A percentile compares a stretch with the other conserved stretches of the same genome.
These are phyloP conservation scores for Drosophila stalkeri DNA, from an alignment of 2,888 invertebrate genomes.

Conservation along the genomic window DNA sequence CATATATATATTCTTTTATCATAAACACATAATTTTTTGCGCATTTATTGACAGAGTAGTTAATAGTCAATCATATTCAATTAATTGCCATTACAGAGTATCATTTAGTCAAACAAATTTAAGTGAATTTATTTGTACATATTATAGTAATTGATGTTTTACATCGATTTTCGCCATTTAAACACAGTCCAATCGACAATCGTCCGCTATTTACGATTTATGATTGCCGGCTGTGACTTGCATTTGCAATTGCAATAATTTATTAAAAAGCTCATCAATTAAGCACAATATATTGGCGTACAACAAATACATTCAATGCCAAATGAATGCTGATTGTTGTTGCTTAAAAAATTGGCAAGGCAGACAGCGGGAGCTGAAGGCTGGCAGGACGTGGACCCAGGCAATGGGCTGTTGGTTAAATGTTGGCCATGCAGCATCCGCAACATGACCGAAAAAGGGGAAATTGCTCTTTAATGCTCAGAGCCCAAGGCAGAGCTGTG, in stretches of 20 bases:
- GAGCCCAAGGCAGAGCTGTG: constrained; percentile 13
- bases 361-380: not conserved
- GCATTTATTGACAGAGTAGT: no score
- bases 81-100: not conserved
- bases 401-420: constrained; percentile 8
- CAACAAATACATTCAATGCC: constrained; percentile 43
- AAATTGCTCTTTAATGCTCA: constrained; percentile 59
- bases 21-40: no score
- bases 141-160: constrained; percentile 24
- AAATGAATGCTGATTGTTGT: constrained; percentile 1
- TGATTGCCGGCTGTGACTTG: constrained; percentile 51
- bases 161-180: constrained; percentile 34
- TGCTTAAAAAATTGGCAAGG: constrained; percentile 31
- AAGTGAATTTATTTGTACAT: not conserved
- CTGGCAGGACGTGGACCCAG: not conserved
- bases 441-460: constrained; percentile 49
- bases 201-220: constrained; percentile 49
- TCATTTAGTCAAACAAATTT: not conserved
- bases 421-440: constrained; percentile 42
- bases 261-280: constrained; percentile 70
- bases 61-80: no score
- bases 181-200: constrained; percentile 9
- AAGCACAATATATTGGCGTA: constrained; percentile 34
- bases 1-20: not conserved
- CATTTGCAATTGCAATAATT: constrained; percentile 60